Percentiles rank a stretch among this genome's conserved stretches.
Evolutionary conservation across 2,797 vertebrate genomes (phyloP).

Genomic region (Rachycentron canadum): DNA sequence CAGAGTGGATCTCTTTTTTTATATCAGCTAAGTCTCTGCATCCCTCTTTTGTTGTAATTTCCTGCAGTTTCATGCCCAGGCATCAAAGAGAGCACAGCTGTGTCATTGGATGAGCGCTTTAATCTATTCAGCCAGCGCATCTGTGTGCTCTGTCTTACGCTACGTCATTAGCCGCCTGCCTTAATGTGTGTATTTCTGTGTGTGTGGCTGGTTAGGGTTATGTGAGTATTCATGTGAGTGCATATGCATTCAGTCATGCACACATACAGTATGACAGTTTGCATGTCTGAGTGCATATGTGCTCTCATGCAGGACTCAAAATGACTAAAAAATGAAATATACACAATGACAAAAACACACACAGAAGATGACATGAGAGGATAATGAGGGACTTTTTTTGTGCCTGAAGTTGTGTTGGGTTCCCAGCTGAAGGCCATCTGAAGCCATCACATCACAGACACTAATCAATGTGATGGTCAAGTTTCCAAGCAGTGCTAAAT

Average conservation of each 20-base stretch:
- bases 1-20: slow-evolving; percentile 49
- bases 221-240: slow-evolving; percentile 32
- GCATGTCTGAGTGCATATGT: slow-evolving; percentile 12
- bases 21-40: slow-evolving; percentile 48
- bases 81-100: slow-evolving; percentile 80
- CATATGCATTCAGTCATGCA: slow-evolving; percentile 38
- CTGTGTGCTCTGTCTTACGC: slow-evolving; percentile 65
- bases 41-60: slow-evolving; percentile 71
- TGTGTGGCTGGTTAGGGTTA: slow-evolving; percentile 12
- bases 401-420: slow-evolving; percentile 36
- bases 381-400: slow-evolving; percentile 51
- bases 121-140: slow-evolving; percentile 78
- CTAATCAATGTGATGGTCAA: slow-evolving; percentile 72
- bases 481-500: slow-evolving; percentile 58
- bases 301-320: slow-evolving; percentile 23
- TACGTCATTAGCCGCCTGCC: slow-evolving; percentile 65
- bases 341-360: slow-evolving; percentile 18
- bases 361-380: slow-evolving; percentile 31
- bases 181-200: slow-evolving; percentile 25
- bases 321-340: slow-evolving; percentile 33
- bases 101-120: slow-evolving; percentile 73
- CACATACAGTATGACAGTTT: slow-evolving; percentile 29
- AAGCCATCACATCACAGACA: slow-evolving; percentile 65
- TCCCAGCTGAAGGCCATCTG: slow-evolving; percentile 34
- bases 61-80: slow-evolving; percentile 74